Percentiles rank a stretch among this genome's conserved stretches.
phyloP scores from a whole-genome alignment of 2,888 invertebrate species.

The Idaea straminata region DNA sequence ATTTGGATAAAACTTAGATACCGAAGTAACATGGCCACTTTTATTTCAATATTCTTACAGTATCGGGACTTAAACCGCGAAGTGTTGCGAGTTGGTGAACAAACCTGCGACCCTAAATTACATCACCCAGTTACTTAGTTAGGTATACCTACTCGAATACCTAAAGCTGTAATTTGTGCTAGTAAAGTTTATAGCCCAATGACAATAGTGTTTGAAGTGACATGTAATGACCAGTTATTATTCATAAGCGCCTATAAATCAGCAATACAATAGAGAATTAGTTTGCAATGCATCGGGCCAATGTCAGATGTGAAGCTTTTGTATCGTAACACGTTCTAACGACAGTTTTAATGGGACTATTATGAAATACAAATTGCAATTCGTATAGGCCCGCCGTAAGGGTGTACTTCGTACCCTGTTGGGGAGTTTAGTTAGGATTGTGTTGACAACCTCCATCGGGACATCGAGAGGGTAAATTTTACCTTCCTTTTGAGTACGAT shows the following conservation, averaged over 20 bases:
- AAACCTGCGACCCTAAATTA: neutral
- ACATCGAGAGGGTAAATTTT: too few species aligned
- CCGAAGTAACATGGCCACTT: too few species aligned
- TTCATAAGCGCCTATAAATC: conserved; percentile 53
- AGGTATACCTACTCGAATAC: conserved; percentile 12
- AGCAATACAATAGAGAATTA: conserved; percentile 51
- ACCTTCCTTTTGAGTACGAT: too few species aligned
- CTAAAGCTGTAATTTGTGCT: conserved; percentile 30
- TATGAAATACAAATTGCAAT: neutral
- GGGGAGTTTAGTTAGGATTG: too few species aligned
- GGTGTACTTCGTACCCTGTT: neutral
- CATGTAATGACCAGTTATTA: conserved; percentile 53
- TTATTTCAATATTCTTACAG: too few species aligned
- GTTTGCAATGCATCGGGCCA: conserved; percentile 37
- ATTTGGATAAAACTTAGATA: too few species aligned
- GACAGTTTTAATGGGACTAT: neutral
- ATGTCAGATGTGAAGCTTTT: conserved; percentile 20
- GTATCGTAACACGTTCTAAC: neutral
- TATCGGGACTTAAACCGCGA: too few species aligned
- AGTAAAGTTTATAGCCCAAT: conserved; percentile 36
- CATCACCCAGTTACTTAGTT: conserved; percentile 8
- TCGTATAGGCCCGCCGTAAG: neutral
- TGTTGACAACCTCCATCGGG: too few species aligned
- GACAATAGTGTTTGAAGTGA: conserved; percentile 40
- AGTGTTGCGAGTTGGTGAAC: neutral